A percentile compares a stretch with the other conserved stretches of the same genome.
phyloP scores from a whole-genome alignment of 2,113 vertebrate genomes.

The Falcunculus frontatus region DNA sequence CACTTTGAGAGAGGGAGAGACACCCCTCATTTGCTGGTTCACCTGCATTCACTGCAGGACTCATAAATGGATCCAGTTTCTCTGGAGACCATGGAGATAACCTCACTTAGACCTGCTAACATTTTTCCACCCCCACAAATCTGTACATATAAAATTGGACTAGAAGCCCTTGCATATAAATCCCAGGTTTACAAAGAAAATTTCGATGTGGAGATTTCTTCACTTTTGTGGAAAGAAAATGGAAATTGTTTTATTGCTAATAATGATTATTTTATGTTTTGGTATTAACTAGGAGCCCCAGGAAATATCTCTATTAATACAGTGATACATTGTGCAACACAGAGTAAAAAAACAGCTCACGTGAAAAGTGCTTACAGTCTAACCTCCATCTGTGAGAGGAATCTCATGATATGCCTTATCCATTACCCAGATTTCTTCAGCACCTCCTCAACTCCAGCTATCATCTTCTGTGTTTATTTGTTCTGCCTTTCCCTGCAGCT shows the following conservation, averaged over 20 bases:
- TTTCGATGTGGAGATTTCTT: neutral
- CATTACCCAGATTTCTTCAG: neutral
- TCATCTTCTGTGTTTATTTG: neutral
- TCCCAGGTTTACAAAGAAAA: neutral
- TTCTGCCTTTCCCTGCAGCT: constrained; percentile 46
- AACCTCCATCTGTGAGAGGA: neutral
- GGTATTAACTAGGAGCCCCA: neutral
- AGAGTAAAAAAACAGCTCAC: neutral
- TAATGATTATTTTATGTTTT: neutral
- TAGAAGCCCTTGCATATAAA: neutral
- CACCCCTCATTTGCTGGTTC: neutral
- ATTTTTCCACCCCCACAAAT: neutral
- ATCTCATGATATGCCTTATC: neutral
- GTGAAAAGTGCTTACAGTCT: neutral
- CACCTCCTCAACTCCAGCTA: neutral
- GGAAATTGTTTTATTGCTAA: neutral
- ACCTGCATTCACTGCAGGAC: constrained; percentile 67
- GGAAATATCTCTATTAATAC: neutral
- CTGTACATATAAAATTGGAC: neutral
- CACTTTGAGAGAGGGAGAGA: neutral
- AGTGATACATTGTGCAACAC: neutral
- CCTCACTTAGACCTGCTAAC: neutral
- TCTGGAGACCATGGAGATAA: neutral
- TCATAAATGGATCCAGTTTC: neutral
- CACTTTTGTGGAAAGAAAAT: neutral